Evolutionary conservation across 2,888 invertebrate genomes (phyloP).

Genomic region (Microctonus aethiopoides): DNA sequence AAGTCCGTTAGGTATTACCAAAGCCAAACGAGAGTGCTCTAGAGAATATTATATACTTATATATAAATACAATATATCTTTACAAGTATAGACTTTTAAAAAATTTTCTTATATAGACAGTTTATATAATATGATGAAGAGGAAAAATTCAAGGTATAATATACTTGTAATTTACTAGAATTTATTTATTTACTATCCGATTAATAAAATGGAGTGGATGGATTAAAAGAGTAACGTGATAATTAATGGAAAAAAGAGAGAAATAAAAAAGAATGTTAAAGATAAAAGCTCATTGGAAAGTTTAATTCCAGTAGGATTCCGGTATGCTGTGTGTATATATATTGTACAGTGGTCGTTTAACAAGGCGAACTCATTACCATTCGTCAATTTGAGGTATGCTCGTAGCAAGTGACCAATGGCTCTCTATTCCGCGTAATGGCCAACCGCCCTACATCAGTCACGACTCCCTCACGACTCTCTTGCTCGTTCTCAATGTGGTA

Average conservation of each 20-base stretch:
- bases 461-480: conserved; percentile 47
- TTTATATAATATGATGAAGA: not conserved
- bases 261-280: not conserved
- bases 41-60: conserved; percentile 25
- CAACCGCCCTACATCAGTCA: conserved; percentile 65
- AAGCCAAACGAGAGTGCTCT: conserved; percentile 33
- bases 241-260: conserved; percentile 12
- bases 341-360: conserved; percentile 62
- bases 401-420: conserved; percentile 66
- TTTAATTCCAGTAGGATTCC: conserved; percentile 52
- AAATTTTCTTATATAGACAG: not conserved
- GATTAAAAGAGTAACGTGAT: not conserved
- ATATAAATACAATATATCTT: not conserved
- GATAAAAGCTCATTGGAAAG: conserved; percentile 36
- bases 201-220: not conserved
- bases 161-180: too few relatives aligned
- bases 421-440: conserved; percentile 66
- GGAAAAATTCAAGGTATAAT: too few relatives aligned
- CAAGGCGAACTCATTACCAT: conserved; percentile 67
- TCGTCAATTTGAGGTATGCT: conserved; percentile 67
- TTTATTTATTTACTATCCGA: not conserved
- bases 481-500: conserved; percentile 24
- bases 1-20: conserved; percentile 66
- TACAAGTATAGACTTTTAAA: too few relatives aligned
- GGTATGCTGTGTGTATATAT: not conserved